These are phyloP conservation scores for Chrysocyon brachyurus DNA, from an alignment of 2,797 vertebrate species.

Conservation along the genomic window DNA sequence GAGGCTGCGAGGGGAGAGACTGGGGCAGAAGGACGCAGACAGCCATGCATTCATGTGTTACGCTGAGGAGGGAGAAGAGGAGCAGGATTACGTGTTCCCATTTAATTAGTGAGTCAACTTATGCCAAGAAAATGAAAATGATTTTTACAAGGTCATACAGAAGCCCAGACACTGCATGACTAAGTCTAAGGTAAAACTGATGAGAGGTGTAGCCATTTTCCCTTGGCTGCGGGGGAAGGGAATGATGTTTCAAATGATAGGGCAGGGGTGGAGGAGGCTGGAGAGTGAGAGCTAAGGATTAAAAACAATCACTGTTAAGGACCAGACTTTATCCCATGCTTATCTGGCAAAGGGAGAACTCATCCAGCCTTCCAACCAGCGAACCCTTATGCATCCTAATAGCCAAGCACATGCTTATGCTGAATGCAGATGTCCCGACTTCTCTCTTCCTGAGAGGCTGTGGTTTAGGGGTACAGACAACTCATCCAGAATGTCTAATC, in stretches of 20 bases:
- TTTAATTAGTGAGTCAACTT: neutral
- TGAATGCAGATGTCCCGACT: neutral
- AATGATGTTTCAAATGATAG: neutral
- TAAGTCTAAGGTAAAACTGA: neutral
- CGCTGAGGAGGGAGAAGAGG: neutral
- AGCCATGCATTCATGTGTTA: neutral
- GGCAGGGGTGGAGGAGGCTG: too few species aligned
- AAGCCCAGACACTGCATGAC: neutral
- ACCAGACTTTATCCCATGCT: neutral
- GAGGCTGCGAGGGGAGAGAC: neutral
- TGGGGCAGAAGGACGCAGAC: neutral
- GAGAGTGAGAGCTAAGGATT: neutral
- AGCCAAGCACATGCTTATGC: neutral
- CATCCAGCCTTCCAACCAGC: neutral
- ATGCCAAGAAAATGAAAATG: constrained; percentile 47
- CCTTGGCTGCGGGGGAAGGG: neutral
- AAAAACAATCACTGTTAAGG: neutral
- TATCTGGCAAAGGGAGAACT: neutral
- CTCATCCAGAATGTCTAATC: neutral
- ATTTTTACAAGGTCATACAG: neutral
- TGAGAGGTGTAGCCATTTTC: neutral
- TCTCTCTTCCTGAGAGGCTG: neutral
- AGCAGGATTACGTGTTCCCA: neutral
- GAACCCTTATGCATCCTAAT: neutral
- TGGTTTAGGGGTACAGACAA: neutral